Conservation (phyloP, 2,888 invertebrate genomes). For the Dusona sp. region DNA sequence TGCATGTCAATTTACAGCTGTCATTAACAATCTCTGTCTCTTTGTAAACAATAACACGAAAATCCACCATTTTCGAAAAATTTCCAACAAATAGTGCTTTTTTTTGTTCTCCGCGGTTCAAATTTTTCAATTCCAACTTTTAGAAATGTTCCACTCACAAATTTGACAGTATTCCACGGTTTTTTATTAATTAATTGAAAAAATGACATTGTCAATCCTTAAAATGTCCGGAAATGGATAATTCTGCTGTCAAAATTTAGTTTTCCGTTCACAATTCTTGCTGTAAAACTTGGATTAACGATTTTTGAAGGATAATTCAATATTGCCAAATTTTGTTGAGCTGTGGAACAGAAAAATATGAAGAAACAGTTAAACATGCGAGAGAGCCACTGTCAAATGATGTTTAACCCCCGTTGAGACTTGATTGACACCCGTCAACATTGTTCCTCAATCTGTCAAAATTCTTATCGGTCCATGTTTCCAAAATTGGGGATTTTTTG, state of each 20-base stretch:
- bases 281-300: not conserved
- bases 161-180: not conserved
- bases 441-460: not conserved
- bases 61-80: not conserved
- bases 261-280: not conserved
- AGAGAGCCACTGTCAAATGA: not conserved
- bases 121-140: not conserved
- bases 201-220: not conserved
- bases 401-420: not conserved
- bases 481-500: slow-evolving; percentile 19
- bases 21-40: not conserved
- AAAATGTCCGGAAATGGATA: not conserved
- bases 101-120: not conserved
- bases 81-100: not conserved
- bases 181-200: not conserved
- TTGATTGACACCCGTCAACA: not conserved
- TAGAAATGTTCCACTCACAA: not conserved
- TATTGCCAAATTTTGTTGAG: not conserved
- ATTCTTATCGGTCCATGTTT: slow-evolving; percentile 13
- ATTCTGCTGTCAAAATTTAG: not conserved
- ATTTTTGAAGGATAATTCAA: not conserved
- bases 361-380: slow-evolving; percentile 51
- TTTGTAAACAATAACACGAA: not conserved
- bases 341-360: not conserved
- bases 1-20: not conserved